Percentiles rank a stretch among this genome's conserved stretches.
Evolutionary conservation across 1,140 invertebrate genomes (phyloP).

Genomic region (Sitodiplosis mosellana): DNA sequence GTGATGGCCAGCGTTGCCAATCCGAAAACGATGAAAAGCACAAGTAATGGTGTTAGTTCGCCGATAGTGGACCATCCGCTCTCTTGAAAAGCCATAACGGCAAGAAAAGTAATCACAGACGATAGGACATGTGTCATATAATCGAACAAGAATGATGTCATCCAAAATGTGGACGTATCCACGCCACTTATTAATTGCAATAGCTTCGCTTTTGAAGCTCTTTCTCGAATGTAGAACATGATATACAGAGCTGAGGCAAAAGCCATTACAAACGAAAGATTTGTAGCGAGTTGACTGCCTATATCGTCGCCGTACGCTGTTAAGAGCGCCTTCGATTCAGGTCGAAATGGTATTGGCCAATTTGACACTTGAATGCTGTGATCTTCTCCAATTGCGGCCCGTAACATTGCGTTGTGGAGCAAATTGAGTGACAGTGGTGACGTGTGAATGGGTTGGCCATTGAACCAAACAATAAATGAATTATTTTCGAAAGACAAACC

Average conservation of each 20-base stretch:
- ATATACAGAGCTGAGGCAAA: slow-evolving; percentile 58
- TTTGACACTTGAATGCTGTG: slow-evolving; percentile 39
- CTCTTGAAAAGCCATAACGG: slow-evolving; percentile 36
- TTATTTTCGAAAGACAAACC: too few relatives aligned
- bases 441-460: slow-evolving; percentile 48
- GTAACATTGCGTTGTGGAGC: slow-evolving; percentile 39
- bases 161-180: slow-evolving; percentile 48
- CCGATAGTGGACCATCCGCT: slow-evolving; percentile 27
- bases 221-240: slow-evolving; percentile 37
- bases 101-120: slow-evolving; percentile 28
- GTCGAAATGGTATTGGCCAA: slow-evolving; percentile 41
- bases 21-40: slow-evolving; percentile 29
- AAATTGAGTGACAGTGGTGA: slow-evolving; percentile 41
- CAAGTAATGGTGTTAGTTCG: slow-evolving; percentile 28
- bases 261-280: slow-evolving; percentile 43
- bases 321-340: slow-evolving; percentile 15
- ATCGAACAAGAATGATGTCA: slow-evolving; percentile 52
- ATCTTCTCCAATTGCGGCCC: slow-evolving; percentile 14
- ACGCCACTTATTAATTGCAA: slow-evolving; percentile 55
- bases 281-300: slow-evolving; percentile 40
- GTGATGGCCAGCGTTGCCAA: slow-evolving; percentile 29
- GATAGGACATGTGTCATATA: slow-evolving; percentile 40
- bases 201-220: slow-evolving; percentile 30
- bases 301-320: slow-evolving; percentile 31
- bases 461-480: slow-evolving; percentile 35